phyloP scores from a whole-genome alignment of 2,888 invertebrate species.

The Lepidonotus clava region DNA sequence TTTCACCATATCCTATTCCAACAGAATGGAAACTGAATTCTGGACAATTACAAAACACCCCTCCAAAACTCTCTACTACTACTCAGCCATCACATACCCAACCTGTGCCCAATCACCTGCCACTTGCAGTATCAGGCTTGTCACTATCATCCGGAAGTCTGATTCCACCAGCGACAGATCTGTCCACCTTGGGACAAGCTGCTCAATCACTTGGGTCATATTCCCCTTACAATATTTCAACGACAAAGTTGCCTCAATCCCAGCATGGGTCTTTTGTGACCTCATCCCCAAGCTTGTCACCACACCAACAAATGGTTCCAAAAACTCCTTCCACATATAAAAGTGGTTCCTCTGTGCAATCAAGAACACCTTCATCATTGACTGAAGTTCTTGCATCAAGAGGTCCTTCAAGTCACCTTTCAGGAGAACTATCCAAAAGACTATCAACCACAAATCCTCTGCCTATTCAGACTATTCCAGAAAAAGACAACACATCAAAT shows the following conservation, averaged over 20 bases:
- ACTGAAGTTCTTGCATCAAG: too few relatives aligned
- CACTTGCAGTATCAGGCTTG: not conserved
- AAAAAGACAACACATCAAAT: not conserved
- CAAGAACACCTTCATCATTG: not conserved
- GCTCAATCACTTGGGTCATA: too few relatives aligned
- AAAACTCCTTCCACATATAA: not conserved
- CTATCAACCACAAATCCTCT: not conserved
- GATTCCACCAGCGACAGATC: not conserved
- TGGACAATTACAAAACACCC: too few relatives aligned
- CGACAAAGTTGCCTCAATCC: not conserved
- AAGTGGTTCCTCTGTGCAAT: not conserved
- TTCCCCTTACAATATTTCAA: too few relatives aligned
- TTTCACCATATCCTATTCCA: not conserved
- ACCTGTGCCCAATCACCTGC: not conserved
- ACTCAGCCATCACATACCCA: too few relatives aligned
- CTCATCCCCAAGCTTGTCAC: not conserved
- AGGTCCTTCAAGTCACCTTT: too few relatives aligned
- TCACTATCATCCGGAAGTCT: not conserved
- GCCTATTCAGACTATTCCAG: not conserved
- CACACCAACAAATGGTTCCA: not conserved
- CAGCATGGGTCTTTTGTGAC: too few relatives aligned
- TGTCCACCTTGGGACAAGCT: too few relatives aligned
- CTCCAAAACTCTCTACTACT: too few relatives aligned
- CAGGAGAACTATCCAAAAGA: not conserved
- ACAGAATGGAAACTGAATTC: too few relatives aligned